phyloP scores from a whole-genome alignment of 2,888 invertebrate species.

The Tenthredo notha region DNA sequence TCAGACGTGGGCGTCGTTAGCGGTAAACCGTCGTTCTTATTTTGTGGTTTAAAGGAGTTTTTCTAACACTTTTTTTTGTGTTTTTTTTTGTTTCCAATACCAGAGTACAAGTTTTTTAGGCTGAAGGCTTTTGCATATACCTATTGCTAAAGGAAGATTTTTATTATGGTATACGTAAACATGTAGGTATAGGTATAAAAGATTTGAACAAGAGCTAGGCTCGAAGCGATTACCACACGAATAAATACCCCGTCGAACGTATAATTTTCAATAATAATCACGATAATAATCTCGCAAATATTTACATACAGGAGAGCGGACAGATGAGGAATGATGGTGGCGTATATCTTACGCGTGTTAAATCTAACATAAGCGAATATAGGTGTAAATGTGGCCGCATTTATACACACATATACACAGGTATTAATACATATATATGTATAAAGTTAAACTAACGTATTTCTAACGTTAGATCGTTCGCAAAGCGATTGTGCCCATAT shows the following conservation, averaged over 20 bases:
- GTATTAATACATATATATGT: background rate
- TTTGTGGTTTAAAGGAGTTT: slow-evolving; percentile 10
- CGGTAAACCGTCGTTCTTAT: background rate
- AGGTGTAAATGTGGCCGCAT: slow-evolving; percentile 10
- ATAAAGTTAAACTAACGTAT: background rate
- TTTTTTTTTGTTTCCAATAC: background rate
- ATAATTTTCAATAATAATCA: slow-evolving; percentile 53
- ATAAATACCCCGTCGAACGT: slow-evolving; percentile 49
- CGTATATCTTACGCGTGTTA: slow-evolving; percentile 23
- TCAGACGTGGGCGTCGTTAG: background rate
- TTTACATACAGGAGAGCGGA: slow-evolving; percentile 49
- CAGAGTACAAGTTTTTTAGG: background rate
- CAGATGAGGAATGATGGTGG: slow-evolving; percentile 47
- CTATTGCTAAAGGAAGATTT: background rate
- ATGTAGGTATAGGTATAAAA: background rate
- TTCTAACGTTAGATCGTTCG: slow-evolving; percentile 10
- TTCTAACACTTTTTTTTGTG: background rate
- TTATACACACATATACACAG: background rate
- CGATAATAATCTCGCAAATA: slow-evolving; percentile 49
- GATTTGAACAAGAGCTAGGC: slow-evolving; percentile 27
- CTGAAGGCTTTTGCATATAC: background rate
- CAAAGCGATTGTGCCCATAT: slow-evolving; percentile 35
- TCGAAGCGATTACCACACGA: slow-evolving; percentile 38
- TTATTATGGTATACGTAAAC: background rate
- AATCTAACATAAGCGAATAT: background rate